Evolutionary conservation across 2,113 vertebrate species (phyloP), one percentile per base, ranked within the genome.

Genomic region (Nerophis ophidion): DNA sequence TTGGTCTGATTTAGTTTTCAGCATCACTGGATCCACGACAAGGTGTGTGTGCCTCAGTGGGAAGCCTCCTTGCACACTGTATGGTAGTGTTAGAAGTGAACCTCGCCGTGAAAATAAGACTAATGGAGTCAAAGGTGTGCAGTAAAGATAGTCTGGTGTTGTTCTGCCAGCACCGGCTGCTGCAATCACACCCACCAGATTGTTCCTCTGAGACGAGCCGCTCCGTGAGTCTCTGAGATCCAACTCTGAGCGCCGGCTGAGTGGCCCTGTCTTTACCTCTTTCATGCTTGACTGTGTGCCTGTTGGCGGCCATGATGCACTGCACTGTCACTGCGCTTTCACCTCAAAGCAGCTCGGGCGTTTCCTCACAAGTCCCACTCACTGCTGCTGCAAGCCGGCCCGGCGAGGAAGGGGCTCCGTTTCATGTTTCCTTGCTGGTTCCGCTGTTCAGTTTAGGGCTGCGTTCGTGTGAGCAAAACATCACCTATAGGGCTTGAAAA

Each of bases 241-340:
- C 0, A 14, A 12, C 57, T 48, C 26, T 5, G 9, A 9, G 61
- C 2, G 2, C 42, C 14, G 7, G 15, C 62, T 48, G 48, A 13
- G 48, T 44, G 55, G 9, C 52, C 61, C 75, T 53, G 72, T 71
- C 76, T 60, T 63, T 35, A 19, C 63, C 48, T 61, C 57, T 61
- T 74, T 75, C 66, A 75, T n/a, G 76, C 76, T 75, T 68, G 50
- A 1, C 65, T 9, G 77, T 55, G 60, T 61, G 73, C 66, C 72
- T 60, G 72, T 70, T 50, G 70, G 72, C 80, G 59, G 57, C 57
- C 74, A 52, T 8, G 80, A 76, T 77, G 74, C 76, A 73, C 72
- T 6, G 67, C 68, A 12, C 54, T 0, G 70, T 64, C 69, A 52
- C 59, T 16, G 12, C 0, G 61, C 48, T 63, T 71, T 72, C 16